Evolutionary conservation across 2,113 vertebrate genomes (phyloP), one percentile per base, ranked within the genome.

Genomic region (Lethenteron reissneri): DNA sequence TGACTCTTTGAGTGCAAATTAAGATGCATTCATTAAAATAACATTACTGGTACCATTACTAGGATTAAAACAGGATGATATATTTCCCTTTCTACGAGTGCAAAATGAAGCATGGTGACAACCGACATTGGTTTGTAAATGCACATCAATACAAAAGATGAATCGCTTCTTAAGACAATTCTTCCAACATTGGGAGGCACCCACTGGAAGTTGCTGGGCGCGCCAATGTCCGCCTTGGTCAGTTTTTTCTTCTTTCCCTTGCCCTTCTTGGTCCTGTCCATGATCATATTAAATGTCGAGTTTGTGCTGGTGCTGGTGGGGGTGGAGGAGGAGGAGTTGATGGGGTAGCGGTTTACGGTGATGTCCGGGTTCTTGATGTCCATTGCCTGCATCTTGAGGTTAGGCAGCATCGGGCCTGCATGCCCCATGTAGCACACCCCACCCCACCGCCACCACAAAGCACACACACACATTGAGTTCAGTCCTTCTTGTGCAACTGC

Each of bases 291-390:
- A 76, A 68, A 92, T 85, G 79, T 90, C 94, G 81, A 41, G 5
- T 41, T 41, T 41, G 41, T 41, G 6, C 4, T 41, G 41, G 41
- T 41, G 41, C 41, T 41, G 41, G 41, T 41, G 41, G 41, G 41
- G 41, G 41, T 41, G 41, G 41, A 41, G 41, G 41, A 41, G 41
- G 41, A 90, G 81, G 84, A 89, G 89, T 75, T 84, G 78, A 75
- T 85, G 84, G 86, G 88, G 83, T 89, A 88, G 74, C 90, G 82
- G 76, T 86, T 83, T 75, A 85, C 95, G 80, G 87, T 95, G 75
- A 96, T 99, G 85, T 99, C 94, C 56, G 94, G 94, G 78, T 99
- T 96, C 83, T 91, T 97, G 77, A 99, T 99, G 80, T 99, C 94
- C 81, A 99, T 88, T 25, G 91, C 95, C 80, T 91, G 90, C 86